Conservation (phyloP, 2,113 vertebrate genomes). For the Corynorhinus townsendii region DNA sequence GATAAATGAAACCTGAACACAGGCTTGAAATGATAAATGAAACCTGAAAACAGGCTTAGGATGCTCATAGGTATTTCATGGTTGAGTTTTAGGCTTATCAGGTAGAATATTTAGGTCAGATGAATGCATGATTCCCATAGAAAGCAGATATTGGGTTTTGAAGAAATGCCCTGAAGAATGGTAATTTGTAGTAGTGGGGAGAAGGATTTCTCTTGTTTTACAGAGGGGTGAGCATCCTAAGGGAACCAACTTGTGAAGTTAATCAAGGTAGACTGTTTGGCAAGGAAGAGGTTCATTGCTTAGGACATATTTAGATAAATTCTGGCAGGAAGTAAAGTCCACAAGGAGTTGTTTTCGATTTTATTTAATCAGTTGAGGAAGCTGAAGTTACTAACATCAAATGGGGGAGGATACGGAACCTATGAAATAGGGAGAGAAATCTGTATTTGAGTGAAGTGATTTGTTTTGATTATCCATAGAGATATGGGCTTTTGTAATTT, state of each 20-base stretch:
- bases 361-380: slow-evolving; percentile 51
- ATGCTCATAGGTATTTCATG: not conserved
- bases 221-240: not conserved
- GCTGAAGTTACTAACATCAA: slow-evolving; percentile 4
- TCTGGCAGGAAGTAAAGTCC: slow-evolving; percentile 25
- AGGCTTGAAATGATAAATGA: slow-evolving; percentile 3
- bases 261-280: slow-evolving; percentile 35
- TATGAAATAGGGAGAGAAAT: slow-evolving; percentile 35
- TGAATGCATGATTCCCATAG: not conserved
- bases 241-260: not conserved
- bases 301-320: slow-evolving; percentile 34
- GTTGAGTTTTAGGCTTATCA: not conserved
- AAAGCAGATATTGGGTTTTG: not conserved
- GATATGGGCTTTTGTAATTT: not conserved
- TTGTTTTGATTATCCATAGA: slow-evolving; percentile 34
- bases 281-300: slow-evolving; percentile 10
- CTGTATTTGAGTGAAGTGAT: slow-evolving; percentile 33
- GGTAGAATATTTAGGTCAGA: not conserved
- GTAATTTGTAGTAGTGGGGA: not conserved
- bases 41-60: not conserved
- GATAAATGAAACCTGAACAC: not conserved
- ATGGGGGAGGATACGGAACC: not conserved
- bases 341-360: slow-evolving; percentile 33
- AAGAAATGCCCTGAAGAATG: not conserved
- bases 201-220: not conserved